Evolutionary conservation across 1,140 invertebrate species (phyloP).

Genomic region (Conus betulinus): DNA sequence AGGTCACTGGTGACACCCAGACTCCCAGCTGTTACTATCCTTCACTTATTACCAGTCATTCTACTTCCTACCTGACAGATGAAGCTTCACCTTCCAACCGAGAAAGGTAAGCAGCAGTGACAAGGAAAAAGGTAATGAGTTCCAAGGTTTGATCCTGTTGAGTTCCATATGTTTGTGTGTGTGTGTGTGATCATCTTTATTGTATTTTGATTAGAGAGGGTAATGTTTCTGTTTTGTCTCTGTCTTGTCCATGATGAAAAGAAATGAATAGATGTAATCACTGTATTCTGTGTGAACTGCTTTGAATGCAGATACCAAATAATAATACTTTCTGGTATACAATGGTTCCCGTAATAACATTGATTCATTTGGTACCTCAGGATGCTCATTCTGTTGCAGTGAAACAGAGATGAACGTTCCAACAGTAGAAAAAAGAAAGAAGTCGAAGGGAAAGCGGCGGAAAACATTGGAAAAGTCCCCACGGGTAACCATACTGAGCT

Average conservation of each 20-base stretch:
- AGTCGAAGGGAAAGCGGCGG: conserved; percentile 56
- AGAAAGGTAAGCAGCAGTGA: conserved; percentile 54
- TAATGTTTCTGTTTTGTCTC: too few species aligned
- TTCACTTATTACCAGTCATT: conserved; percentile 45
- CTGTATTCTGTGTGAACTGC: too few species aligned
- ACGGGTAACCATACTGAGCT: conserved; percentile 87
- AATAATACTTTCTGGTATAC: too few species aligned
- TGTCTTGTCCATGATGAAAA: too few species aligned
- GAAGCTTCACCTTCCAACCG: conserved; percentile 59
- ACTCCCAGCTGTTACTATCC: neutral
- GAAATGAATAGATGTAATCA: too few species aligned
- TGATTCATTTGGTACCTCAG: too few species aligned
- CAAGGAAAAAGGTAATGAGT: neutral
- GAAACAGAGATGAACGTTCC: conserved; percentile 57
- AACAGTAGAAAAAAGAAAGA: conserved; percentile 54
- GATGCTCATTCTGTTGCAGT: conserved; percentile 43
- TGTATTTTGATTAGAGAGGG: too few species aligned
- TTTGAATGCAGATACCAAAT: too few species aligned
- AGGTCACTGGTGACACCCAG: neutral
- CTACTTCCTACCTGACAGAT: conserved; percentile 47
- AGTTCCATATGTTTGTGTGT: too few species aligned
- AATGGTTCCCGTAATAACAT: too few species aligned
- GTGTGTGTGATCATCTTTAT: too few species aligned
- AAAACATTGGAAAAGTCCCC: conserved; percentile 76
- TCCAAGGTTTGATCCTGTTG: neutral